These are phyloP conservation scores for Ophonus ardosiacus DNA, from an alignment of 2,888 invertebrate genomes.

Conservation along the genomic window DNA sequence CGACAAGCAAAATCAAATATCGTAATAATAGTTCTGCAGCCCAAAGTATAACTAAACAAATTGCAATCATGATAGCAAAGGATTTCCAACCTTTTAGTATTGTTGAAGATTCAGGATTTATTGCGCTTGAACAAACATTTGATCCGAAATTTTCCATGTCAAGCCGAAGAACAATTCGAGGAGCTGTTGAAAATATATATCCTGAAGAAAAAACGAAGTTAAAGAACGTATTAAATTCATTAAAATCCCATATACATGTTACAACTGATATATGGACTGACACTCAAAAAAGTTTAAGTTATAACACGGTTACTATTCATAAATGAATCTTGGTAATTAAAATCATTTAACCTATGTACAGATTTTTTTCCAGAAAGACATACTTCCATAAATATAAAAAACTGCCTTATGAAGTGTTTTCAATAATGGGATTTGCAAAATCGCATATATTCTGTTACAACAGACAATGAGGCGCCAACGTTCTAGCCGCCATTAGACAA, in stretches of 20 bases:
- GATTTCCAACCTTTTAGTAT: not conserved
- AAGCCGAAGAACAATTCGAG: not conserved
- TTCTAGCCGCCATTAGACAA: not conserved
- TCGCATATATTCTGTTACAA: not conserved
- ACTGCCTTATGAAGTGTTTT: not conserved
- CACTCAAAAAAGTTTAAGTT: conserved; percentile 2
- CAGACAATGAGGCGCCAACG: not conserved
- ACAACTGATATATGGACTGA: conserved; percentile 1
- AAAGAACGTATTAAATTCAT: not conserved
- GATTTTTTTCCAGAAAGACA: not conserved
- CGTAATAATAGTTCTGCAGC: not conserved
- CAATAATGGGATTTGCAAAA: not conserved
- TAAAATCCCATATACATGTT: not conserved
- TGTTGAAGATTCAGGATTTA: not conserved
- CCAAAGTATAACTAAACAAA: not conserved
- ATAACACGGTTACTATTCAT: not conserved
- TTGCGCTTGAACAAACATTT: not conserved
- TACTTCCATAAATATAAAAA: not conserved
- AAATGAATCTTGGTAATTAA: not conserved
- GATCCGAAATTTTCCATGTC: not conserved
- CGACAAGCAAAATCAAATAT: not conserved
- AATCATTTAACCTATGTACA: not conserved
- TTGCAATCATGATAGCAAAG: not conserved
- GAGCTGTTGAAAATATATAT: not conserved
- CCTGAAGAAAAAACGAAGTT: not conserved